Evolutionary conservation across 2,113 vertebrate genomes (phyloP).

Genomic region (Ptilonorhynchus violaceus): DNA sequence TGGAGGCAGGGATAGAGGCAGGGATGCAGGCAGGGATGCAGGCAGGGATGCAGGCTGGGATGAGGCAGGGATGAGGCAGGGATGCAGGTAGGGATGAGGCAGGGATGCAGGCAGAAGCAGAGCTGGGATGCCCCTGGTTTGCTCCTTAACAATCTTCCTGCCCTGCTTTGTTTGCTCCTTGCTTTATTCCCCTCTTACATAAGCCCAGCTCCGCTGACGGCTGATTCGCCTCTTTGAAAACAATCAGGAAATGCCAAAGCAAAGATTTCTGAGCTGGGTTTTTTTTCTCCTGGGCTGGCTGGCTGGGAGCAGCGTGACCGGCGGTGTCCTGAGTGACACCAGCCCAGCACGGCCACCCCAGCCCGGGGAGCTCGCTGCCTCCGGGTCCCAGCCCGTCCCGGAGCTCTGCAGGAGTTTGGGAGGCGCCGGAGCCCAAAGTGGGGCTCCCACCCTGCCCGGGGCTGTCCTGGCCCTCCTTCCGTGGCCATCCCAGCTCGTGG

Average conservation of each 20-base stretch:
- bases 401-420: fast-evolving
- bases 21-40: neutral
- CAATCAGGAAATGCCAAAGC: neutral
- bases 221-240: neutral
- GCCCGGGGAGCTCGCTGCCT: neutral
- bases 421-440: fast-evolving
- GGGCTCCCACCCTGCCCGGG: neutral
- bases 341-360: neutral
- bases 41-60: neutral
- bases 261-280: neutral
- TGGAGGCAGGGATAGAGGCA: neutral
- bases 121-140: neutral
- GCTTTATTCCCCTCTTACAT: neutral
- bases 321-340: neutral
- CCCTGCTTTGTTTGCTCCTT: neutral
- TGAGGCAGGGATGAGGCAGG: neutral
- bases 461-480: neutral
- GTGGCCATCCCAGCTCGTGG: neutral
- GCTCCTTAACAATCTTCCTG: neutral
- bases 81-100: neutral
- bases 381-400: fast-evolving
- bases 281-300: neutral
- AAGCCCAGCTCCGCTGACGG: neutral
- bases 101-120: fast-evolving
- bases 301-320: neutral